Base-by-base conservation (phyloP, 2,888 invertebrate species). In the Coelinius sp. region DNA sequence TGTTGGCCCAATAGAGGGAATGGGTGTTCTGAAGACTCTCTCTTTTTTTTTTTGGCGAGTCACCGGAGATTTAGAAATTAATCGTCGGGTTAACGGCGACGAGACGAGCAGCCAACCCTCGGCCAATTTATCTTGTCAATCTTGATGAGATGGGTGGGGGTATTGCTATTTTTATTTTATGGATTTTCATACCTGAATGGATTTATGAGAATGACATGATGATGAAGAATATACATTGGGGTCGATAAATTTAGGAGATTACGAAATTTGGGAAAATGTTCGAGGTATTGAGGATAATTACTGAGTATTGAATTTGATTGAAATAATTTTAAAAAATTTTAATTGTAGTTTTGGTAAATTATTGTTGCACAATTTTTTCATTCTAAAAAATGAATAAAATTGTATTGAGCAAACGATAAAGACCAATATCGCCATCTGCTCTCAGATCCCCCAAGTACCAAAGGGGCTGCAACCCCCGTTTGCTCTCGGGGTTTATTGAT, bases 391-490 rank as follows among this genome's bases (percentile, higher is more conserved):
- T 41, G 12, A 41, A 4, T n/a, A 5, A 41, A 6, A 5, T 12
- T 10, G 41, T n/a, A 25, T 67, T 35, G 22, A 14, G 38, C 22
- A 25, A 44, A 25, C 20, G 62, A 20, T 63, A 53, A 46, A 38
- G 44, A 62, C 49, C 20, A 25, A 68, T 46, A 24, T 14, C 75
- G 78, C 75, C 78, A 77, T 78, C 78, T 78, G 44, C 71, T 38
- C 35, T 25, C 24, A 8, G 7, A 24, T 17, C 14, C 38, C 46
- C 27, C 14, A 38, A 56, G 56, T 31, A 38, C 22, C 53, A 10
- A 17, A 49, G 38, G 64, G 62, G 64, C 71, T 71, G 22, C 59
- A 73, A 73, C 71, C 74, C 73, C 52, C 12, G 38, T n/a, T 14
- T 25, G 44, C 62, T 46, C 59, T 56, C n/a, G 24, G 62, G 68